Conservation (phyloP, 2,797 vertebrate species). For the Enteromius trimaculatus region DNA sequence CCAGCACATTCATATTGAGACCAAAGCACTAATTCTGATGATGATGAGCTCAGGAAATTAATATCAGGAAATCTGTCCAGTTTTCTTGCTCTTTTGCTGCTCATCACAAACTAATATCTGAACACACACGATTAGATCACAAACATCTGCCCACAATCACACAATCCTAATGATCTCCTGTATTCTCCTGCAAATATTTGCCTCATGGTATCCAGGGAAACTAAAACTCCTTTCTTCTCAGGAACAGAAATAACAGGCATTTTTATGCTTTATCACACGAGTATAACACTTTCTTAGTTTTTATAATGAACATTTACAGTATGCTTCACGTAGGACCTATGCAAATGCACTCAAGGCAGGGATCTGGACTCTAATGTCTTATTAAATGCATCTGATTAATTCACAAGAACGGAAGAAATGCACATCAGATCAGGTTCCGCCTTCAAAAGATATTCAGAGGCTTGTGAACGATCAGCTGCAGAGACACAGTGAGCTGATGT, state of each 20-base stretch:
- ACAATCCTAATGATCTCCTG: not conserved
- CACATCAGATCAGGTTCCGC: not conserved
- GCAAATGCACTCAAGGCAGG: not conserved
- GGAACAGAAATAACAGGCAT: not conserved
- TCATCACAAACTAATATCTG: not conserved
- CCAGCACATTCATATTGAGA: not conserved
- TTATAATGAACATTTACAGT: not conserved
- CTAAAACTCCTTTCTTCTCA: not conserved
- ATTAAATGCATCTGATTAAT: not conserved
- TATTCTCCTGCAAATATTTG: not conserved
- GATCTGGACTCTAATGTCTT: not conserved
- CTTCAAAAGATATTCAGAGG: not conserved
- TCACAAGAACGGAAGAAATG: not conserved
- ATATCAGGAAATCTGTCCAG: not conserved
- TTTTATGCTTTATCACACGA: not conserved
- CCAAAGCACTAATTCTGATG: not conserved
- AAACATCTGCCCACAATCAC: not conserved
- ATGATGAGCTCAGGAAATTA: constrained; percentile 11
- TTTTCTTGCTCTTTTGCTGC: not conserved
- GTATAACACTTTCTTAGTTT: not conserved
- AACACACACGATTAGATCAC: not conserved
- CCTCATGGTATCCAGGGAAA: constrained; percentile 2
- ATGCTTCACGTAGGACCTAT: not conserved
- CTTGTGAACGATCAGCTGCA: not conserved
- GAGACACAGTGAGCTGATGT: not conserved